phyloP scores from a whole-genome alignment of 1,140 invertebrate genomes.

The Drosophila ambigua region DNA sequence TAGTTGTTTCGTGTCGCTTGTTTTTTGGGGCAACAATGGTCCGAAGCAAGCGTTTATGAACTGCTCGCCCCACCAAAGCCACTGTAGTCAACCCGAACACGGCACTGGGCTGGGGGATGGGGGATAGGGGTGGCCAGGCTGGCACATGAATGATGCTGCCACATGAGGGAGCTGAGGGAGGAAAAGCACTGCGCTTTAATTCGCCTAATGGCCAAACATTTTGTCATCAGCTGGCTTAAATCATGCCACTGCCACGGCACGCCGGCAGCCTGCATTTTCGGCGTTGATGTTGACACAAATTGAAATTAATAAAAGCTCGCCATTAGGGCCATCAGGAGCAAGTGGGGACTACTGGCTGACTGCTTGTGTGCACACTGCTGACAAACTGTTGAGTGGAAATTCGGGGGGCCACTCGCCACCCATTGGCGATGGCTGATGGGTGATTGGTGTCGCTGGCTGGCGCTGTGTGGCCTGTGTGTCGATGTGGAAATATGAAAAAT shows the following conservation, averaged over 20 bases:
- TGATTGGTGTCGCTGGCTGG: background rate
- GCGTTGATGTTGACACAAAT: slow-evolving; percentile 79
- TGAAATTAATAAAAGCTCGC: slow-evolving; percentile 74
- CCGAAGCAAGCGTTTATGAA: slow-evolving; percentile 46
- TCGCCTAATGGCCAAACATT: slow-evolving; percentile 73
- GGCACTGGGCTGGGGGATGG: background rate
- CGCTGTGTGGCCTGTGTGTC: slow-evolving; percentile 8
- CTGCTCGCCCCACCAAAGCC: slow-evolving; percentile 47
- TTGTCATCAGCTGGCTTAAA: slow-evolving; percentile 79
- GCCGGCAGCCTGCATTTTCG: slow-evolving; percentile 48
- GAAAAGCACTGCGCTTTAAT: slow-evolving; percentile 71
- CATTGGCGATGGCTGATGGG: background rate
- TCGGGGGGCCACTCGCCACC: slow-evolving; percentile 37
- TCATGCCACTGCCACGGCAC: slow-evolving; percentile 40
- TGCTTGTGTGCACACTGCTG: slow-evolving; percentile 40
- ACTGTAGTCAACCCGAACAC: slow-evolving; percentile 22
- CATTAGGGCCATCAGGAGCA: slow-evolving; percentile 6
- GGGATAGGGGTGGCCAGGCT: background rate
- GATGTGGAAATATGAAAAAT: slow-evolving; percentile 63
- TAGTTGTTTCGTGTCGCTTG: slow-evolving; percentile 38
- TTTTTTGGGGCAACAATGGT: slow-evolving; percentile 41
- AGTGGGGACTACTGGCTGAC: slow-evolving; percentile 17
- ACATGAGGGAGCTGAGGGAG: slow-evolving; percentile 30
- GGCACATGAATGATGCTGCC: too few relatives aligned
- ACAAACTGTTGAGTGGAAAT: slow-evolving; percentile 71